Evolutionary conservation across 2,888 invertebrate genomes (phyloP).

Genomic region (Ichneumon xanthorius): DNA sequence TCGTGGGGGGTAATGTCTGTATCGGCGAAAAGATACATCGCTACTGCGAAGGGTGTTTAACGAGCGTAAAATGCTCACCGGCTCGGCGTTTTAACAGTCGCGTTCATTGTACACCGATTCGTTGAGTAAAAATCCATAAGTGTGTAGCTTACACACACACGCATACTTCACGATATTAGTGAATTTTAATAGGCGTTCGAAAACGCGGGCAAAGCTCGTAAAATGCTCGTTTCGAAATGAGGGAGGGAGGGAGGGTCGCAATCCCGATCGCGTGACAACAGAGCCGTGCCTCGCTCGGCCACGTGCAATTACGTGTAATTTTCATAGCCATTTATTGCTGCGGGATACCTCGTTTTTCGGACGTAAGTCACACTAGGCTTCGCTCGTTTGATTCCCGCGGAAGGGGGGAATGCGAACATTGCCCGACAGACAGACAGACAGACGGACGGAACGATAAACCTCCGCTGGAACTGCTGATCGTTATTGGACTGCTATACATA

Average conservation of each 20-base stretch:
- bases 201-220: conserved; percentile 69
- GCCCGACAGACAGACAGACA: conserved; percentile 1
- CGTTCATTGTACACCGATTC: conserved; percentile 29
- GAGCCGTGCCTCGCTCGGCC: conserved; percentile 67
- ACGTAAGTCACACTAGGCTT: conserved; percentile 70
- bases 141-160: conserved; percentile 18
- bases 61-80: conserved; percentile 37
- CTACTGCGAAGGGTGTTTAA: conserved; percentile 33
- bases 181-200: conserved; percentile 63
- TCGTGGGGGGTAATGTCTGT: conserved; percentile 14
- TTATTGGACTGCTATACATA: conserved; percentile 21
- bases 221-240: conserved; percentile 69
- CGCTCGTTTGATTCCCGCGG: conserved; percentile 35
- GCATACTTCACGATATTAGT: conserved; percentile 46
- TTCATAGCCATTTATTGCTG: conserved; percentile 76
- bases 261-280: conserved; percentile 82
- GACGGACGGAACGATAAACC: conserved; percentile 33
- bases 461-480: conserved; percentile 20
- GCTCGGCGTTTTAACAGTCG: conserved; percentile 30
- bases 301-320: conserved; percentile 77
- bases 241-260: conserved; percentile 70
- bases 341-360: conserved; percentile 73
- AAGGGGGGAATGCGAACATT: conserved; percentile 9
- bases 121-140: conserved; percentile 49
- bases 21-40: conserved; percentile 54